Percentiles rank a stretch among this genome's conserved stretches.
phyloP scores from a whole-genome alignment of 1,140 invertebrate genomes.

The Bemisia tabaci region DNA sequence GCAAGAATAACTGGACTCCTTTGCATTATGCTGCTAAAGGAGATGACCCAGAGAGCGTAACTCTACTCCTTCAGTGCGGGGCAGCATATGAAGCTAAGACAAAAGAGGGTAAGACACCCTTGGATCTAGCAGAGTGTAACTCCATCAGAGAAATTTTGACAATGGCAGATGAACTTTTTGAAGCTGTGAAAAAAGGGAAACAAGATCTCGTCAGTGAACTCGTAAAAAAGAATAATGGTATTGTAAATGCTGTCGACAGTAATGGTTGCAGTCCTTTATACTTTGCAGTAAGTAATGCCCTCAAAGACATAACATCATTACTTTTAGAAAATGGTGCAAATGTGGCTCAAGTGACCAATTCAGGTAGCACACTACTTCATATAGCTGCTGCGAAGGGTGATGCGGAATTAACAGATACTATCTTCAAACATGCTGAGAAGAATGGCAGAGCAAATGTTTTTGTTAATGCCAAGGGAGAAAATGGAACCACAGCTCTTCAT shows the following conservation, averaged over 20 bases:
- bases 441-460: not conserved
- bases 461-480: not conserved
- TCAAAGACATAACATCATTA: not conserved
- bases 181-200: not conserved
- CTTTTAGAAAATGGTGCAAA: not conserved
- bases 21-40: not conserved
- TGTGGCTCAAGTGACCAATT: not conserved
- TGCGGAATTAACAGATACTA: not conserved
- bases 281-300: not conserved
- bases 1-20: too few species aligned
- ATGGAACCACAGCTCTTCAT: not conserved
- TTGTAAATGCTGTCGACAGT: not conserved
- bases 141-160: not conserved
- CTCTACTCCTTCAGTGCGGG: not conserved
- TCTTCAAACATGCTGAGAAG: not conserved
- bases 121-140: not conserved
- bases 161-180: not conserved
- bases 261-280: not conserved
- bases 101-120: not conserved
- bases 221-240: not conserved
- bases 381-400: not conserved
- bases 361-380: not conserved
- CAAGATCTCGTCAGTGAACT: not conserved
- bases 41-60: not conserved
- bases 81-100: not conserved